These are phyloP conservation scores for Oligia fasciuncula DNA, from an alignment of 2,888 invertebrate species.

Conservation along the genomic window DNA sequence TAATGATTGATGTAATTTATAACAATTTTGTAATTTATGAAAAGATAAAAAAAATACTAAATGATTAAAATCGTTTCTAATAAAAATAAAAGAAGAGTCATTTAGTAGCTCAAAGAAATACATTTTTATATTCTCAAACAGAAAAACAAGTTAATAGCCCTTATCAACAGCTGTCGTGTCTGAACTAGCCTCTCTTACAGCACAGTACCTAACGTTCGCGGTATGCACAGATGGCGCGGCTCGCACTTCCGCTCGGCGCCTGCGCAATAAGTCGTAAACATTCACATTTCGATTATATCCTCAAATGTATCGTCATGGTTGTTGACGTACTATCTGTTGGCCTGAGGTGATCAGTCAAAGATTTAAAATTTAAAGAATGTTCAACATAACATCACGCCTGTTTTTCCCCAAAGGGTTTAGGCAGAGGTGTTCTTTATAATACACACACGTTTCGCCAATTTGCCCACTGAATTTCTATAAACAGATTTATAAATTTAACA, in stretches of 20 bases:
- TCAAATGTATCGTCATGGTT: conserved; percentile 16
- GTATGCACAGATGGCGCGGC: conserved; percentile 65
- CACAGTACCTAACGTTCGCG: conserved; percentile 27
- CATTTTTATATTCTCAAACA: neutral
- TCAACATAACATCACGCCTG: neutral
- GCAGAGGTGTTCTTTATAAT: neutral
- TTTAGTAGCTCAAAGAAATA: neutral
- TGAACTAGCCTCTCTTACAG: conserved; percentile 24
- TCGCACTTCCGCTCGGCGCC: conserved; percentile 55
- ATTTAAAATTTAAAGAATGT: neutral
- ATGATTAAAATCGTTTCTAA: no score
- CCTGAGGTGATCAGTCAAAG: neutral
- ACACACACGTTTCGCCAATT: neutral
- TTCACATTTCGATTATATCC: conserved; percentile 41
- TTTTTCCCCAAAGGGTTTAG: neutral
- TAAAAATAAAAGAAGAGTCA: neutral
- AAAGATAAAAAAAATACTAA: no score
- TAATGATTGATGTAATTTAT: neutral
- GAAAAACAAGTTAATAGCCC: neutral
- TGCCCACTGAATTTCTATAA: neutral
- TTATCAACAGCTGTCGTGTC: conserved; percentile 9
- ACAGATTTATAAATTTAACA: neutral
- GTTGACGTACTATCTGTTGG: conserved; percentile 22
- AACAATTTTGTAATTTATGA: neutral
- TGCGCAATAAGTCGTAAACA: conserved; percentile 51